These are phyloP conservation scores for Sphenopsis melanotis DNA, from an alignment of 2,797 vertebrate genomes.

Conservation along the genomic window DNA sequence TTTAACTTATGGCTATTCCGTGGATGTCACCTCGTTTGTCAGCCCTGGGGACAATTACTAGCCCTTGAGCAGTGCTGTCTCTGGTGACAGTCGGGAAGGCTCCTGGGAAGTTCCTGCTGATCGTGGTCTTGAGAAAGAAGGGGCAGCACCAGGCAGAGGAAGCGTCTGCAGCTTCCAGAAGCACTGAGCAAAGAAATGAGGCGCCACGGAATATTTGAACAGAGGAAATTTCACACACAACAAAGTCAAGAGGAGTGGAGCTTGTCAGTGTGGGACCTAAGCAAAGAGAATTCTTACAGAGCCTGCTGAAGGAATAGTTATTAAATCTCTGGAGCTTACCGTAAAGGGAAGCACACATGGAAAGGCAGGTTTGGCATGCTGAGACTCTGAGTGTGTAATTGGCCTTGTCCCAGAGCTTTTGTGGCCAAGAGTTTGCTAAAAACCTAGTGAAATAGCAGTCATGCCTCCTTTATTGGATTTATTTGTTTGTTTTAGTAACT, in stretches of 20 bases:
- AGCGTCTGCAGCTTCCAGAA: not conserved
- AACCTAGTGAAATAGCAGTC: not conserved
- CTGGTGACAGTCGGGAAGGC: fast-evolving
- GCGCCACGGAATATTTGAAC: fast-evolving
- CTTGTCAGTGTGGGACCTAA: not conserved
- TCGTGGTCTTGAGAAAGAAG: fast-evolving
- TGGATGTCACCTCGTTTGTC: not conserved
- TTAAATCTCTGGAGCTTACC: not conserved
- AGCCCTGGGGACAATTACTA: fast-evolving
- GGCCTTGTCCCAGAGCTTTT: not conserved
- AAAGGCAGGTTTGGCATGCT: not conserved
- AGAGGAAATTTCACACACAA: too few species aligned
- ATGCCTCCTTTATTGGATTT: not conserved
- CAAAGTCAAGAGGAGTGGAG: not conserved
- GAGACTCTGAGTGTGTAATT: not conserved
- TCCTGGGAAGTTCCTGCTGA: not conserved
- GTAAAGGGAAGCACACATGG: fast-evolving
- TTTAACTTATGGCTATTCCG: not conserved
- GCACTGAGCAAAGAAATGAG: not conserved
- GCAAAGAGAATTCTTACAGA: not conserved
- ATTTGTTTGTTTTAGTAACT: not conserved
- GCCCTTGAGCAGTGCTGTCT: not conserved
- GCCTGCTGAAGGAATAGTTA: not conserved
- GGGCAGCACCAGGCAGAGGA: not conserved
- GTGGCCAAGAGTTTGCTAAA: not conserved